These are phyloP conservation scores for Acinonyx jubatus DNA, from an alignment of 2,113 vertebrate species.

Conservation along the genomic window DNA sequence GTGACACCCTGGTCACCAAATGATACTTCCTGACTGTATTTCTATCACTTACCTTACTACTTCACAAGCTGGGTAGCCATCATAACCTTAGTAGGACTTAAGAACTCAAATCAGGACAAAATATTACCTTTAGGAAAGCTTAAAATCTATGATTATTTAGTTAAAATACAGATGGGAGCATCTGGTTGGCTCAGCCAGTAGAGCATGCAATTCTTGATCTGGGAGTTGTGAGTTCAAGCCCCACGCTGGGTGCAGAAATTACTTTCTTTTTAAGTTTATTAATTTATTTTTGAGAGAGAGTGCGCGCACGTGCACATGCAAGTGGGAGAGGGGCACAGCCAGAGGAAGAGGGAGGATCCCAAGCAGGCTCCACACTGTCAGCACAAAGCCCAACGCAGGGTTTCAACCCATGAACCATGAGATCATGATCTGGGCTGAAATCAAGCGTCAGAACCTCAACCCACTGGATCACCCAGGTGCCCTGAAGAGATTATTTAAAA, in stretches of 20 bases:
- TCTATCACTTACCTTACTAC: not conserved
- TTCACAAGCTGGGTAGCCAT: not conserved
- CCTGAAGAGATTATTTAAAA: not conserved
- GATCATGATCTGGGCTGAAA: no score
- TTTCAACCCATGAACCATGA: no score
- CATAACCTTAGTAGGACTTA: conserved; percentile 5
- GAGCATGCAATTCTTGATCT: not conserved
- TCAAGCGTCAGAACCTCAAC: no score
- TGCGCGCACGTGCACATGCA: no score
- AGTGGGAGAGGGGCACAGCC: no score
- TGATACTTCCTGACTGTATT: not conserved
- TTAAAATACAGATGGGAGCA: not conserved
- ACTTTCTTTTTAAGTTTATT: not conserved
- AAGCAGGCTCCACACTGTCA: no score
- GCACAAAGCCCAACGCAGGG: no score
- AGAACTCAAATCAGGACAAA: conserved; percentile 24
- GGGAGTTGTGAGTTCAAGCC: not conserved
- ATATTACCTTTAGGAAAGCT: not conserved
- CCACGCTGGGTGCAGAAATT: not conserved
- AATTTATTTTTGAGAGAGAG: no score
- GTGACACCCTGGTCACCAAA: not conserved
- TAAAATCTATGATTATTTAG: not conserved
- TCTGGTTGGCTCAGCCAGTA: not conserved
- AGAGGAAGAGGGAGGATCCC: no score
- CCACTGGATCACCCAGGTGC: no score